Evolutionary conservation across 1,140 invertebrate genomes (phyloP).

Genomic region (Drosophila sp.): DNA sequence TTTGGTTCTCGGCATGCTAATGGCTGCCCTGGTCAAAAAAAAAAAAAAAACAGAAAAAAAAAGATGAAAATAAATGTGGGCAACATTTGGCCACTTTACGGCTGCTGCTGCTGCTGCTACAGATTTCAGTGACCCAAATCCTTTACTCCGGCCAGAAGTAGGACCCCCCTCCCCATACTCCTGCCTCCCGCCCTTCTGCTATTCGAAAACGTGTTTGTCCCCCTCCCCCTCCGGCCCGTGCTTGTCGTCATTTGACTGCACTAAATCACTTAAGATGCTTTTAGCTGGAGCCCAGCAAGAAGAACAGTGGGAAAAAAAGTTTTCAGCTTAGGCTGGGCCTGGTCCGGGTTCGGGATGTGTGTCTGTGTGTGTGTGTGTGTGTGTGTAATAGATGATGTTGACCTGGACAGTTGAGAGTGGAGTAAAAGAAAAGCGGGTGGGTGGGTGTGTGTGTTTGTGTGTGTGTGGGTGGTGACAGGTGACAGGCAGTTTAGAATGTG

Average conservation of each 20-base stretch:
- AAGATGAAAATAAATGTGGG: conserved; percentile 59
- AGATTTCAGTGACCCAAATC: conserved; percentile 78
- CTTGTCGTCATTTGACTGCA: conserved; percentile 61
- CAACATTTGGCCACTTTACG: conserved; percentile 74
- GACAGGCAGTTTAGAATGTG: conserved; percentile 51
- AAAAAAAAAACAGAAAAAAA: conserved; percentile 4
- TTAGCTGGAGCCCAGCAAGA: conserved; percentile 44
- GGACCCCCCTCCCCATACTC: conserved; percentile 29
- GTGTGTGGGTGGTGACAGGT: conserved; percentile 55
- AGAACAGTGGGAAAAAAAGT: conserved; percentile 53
- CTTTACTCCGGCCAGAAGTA: conserved; percentile 57
- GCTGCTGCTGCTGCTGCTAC: conserved; percentile 55
- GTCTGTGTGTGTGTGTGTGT: conserved; percentile 37
- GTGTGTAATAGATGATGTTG: conserved; percentile 75
- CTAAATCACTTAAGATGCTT: conserved; percentile 81
- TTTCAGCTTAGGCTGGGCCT: conserved; percentile 67
- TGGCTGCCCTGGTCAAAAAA: conserved; percentile 27
- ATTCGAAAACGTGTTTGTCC: conserved; percentile 42
- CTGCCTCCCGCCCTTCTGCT: not conserved
- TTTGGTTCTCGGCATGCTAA: conserved; percentile 46
- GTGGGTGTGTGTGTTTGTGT: conserved; percentile 16
- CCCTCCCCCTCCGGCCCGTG: not conserved
- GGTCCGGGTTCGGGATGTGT: conserved; percentile 57
- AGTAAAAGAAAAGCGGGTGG: conserved; percentile 30
- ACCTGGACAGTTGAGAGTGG: conserved; percentile 51